Base-by-base conservation (phyloP, 2,888 invertebrate species). In the Clanis bilineata region DNA sequence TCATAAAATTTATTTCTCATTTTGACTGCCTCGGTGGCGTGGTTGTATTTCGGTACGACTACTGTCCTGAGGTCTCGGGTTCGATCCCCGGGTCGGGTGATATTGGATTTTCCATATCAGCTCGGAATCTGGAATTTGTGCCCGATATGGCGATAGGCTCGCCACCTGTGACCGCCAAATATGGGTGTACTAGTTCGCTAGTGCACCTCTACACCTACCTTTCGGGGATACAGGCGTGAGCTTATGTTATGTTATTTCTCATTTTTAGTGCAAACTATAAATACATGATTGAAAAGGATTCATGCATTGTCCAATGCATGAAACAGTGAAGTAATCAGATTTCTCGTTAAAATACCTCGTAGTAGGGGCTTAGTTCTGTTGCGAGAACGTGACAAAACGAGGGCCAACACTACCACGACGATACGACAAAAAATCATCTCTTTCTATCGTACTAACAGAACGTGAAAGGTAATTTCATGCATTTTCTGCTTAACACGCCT, bases 391-490 rank as follows among this genome's bases (percentile, higher is more conserved):
- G 57, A 57, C 57, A 41, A 39, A 41, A 44, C 22, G 44, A n/a
- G n/a, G n/a, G n/a, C n/a, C 23, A 22, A 12, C 22, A 23, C 44
- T 44, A 12, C 23, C 44, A 10, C 23, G 23, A 12, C 22, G 18
- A 10, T 22, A 62, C 73, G 71, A 84, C 85, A 90, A 91, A 91
- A 91, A 90, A 73, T 74, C 83, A 72, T 84, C 88, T 87, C 86
- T 80, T 82, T 82, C 79, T 82, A 82, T 76, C 82, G 83, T 82
- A 80, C 78, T 82, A 82, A 84, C 82, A 85, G 85, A 88, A 83
- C 90, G 90, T 90, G 91, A 88, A 85, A 88, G 79, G 80, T 86
- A 91, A 91, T 91, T 91, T 91, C 90, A 90, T 89, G 83, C 80
- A 85, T 90, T 91, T 89, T 86, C 80, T 78, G 76, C 87, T 88